Evolutionary conservation across 2,888 invertebrate genomes (phyloP), one percentile per base, ranked within the genome.

Genomic region (Scaptomyza tumidula): DNA sequence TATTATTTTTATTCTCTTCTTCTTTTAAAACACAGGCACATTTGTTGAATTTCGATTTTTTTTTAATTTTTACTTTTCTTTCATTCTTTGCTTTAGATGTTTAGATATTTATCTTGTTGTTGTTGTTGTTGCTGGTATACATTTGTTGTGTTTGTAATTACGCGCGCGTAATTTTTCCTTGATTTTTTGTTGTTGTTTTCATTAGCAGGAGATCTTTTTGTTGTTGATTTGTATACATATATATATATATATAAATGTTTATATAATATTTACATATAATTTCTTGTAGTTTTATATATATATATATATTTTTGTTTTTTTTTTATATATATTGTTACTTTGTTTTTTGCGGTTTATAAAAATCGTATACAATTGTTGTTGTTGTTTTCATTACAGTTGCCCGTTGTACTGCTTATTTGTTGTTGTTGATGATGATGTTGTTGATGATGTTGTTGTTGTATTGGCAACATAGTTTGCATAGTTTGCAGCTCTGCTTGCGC

Each of bases 11-110:
- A 27, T 37, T 9, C 10, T 19, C 9, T 31, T 45, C 11, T 44
- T 16, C 27, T 24, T 24, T 33, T 89, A 86, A 89, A 7, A 89
- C 88, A 88, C 88, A 88, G 88, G 88, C 88, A 88, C 88, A 88
- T 88, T 90, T 89, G 87, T 83, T 88, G 75, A 84, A 75, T 75
- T 76, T 24, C 3, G 24, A 24, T 24, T 24, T 24, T 24, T 2
- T 3, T 24, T 24, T 24, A n/a, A n/a, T 70, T 71, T 63, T 29
- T 7, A 7, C 29, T 71, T 71, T 63, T 27, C 13, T 49, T 33
- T 39, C 6, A 14, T 14, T 74, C 74, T 82, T 73, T 77, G 53
- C 73, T 69, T 70, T 70, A 63, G 67, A 75, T 76, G 61, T 31
- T 64, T 31, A 68, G 61, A 78, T 84, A 75, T 70, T 58, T 74